phyloP scores from a whole-genome alignment of 1,140 invertebrate genomes.

The Lepidurus couesii region DNA sequence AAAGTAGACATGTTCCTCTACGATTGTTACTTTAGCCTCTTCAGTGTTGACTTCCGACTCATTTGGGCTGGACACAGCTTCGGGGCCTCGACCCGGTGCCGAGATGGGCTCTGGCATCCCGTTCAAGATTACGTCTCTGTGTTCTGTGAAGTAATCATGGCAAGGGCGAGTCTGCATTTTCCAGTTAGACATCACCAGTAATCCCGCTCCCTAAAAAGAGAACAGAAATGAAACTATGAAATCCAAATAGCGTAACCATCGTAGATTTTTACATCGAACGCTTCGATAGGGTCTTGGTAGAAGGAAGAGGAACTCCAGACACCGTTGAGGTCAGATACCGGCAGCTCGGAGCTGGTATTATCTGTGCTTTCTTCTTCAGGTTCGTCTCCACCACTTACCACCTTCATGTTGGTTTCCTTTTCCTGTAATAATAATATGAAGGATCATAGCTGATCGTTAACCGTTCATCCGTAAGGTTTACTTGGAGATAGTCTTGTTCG shows the following conservation, averaged over 20 bases:
- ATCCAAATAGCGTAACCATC: not conserved
- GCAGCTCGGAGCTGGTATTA: too few relatives aligned
- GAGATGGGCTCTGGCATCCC: not conserved
- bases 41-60: not conserved
- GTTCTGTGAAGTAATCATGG: not conserved
- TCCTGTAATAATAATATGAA: too few relatives aligned
- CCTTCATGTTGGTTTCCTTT: too few relatives aligned
- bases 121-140: not conserved
- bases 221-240: not conserved
- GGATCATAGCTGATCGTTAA: too few relatives aligned
- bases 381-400: too few relatives aligned
- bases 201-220: not conserved
- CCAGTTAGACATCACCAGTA: not conserved
- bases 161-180: slow-evolving; percentile 20
- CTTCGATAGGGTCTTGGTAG: slow-evolving; percentile 47
- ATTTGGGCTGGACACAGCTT: too few relatives aligned
- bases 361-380: too few relatives aligned
- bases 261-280: slow-evolving; percentile 43
- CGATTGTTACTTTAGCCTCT: not conserved
- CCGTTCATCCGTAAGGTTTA: too few relatives aligned
- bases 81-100: not conserved
- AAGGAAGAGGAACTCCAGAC: not conserved
- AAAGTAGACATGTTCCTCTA: not conserved
- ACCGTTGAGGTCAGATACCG: too few relatives aligned
- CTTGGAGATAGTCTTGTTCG: too few relatives aligned